Evolutionary conservation across 2,113 vertebrate genomes (phyloP), one percentile per base, ranked within the genome.

Genomic region (Upupa epops): DNA sequence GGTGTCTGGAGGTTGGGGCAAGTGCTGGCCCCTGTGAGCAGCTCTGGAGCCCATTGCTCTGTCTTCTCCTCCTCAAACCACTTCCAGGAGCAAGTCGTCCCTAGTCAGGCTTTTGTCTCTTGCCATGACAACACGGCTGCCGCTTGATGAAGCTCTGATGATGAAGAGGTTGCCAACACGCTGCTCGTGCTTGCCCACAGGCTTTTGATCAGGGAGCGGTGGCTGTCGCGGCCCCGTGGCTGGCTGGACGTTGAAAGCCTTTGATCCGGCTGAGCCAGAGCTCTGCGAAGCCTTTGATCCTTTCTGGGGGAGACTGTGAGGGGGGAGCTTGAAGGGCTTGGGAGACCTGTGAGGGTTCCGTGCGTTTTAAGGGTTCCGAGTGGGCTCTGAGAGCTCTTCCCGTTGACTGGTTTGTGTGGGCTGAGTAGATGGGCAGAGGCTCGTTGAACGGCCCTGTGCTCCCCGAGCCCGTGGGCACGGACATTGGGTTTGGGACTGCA

Each of bases 141-240:
- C 2, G 1, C 28, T 13, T 2, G 15, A 28, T 58, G 70, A 52
- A 72, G 80, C 54, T 61, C 54, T 34, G 42, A 22, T 11, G n/a
- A n/a, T n/a, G n/a, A 25, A 59, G 55, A 65, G 61, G 55, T 42
- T 46, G 26, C 28, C 1, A 1, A 37, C 42, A 42, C 87, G 20
- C n/a, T 1, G 0, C 56, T 29, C 0, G 2, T 0, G 2, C 51
- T 36, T 91, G 49, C 21, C 90, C 73, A 9, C 45, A 12, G 0
- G 9, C 42, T 83, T 87, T 83, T 79, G 69, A 80, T 80, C 83
- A 51, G 36, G 40, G 69, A 29, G 37, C 21, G 61, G 31, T 68
- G 51, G 29, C 69, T 69, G 80, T 68, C 63, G 4, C 37, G 88
- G 82, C 48, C 42, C 55, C 3, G 16, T 48, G 65, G 19, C 87